Percentiles rank a stretch among this genome's conserved stretches.
Conservation (phyloP, 2,888 invertebrate genomes). For the Mythimna ferrago region DNA sequence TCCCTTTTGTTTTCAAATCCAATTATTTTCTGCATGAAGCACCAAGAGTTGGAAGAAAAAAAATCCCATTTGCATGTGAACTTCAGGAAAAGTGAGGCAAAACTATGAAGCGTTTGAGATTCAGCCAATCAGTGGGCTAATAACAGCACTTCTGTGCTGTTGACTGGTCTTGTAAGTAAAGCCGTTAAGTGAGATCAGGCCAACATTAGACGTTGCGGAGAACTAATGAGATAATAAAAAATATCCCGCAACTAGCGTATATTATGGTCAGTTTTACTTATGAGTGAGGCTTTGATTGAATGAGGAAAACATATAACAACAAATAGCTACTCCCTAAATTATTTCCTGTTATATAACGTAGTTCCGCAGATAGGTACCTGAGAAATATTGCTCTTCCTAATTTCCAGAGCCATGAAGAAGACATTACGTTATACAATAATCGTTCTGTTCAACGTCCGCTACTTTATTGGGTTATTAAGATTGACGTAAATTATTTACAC, state of each 20-base stretch:
- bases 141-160: slow-evolving; percentile 58
- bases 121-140: slow-evolving; percentile 61
- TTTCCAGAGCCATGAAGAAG: slow-evolving; percentile 37
- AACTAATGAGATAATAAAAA: slow-evolving; percentile 46
- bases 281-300: slow-evolving; percentile 46
- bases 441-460: slow-evolving; percentile 18
- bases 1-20: neutral
- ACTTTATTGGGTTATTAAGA: slow-evolving; percentile 33
- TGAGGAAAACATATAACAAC: slow-evolving; percentile 53
- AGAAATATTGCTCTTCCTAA: slow-evolving; percentile 47
- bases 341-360: slow-evolving; percentile 46
- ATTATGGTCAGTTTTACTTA: slow-evolving; percentile 30
- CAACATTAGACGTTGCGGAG: slow-evolving; percentile 26
- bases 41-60: neutral
- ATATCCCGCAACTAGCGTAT: slow-evolving; percentile 12
- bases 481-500: slow-evolving; percentile 12
- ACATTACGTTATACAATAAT: slow-evolving; percentile 35
- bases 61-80: neutral
- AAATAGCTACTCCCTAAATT: slow-evolving; percentile 41
- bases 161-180: slow-evolving; percentile 62
- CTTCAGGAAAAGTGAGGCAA: slow-evolving; percentile 6
- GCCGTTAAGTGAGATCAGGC: slow-evolving; percentile 39
- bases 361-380: slow-evolving; percentile 36
- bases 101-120: slow-evolving; percentile 59
- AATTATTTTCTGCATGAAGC: neutral